These are phyloP conservation scores for Dione juno DNA, from an alignment of 2,888 invertebrate genomes.

Conservation along the genomic window DNA sequence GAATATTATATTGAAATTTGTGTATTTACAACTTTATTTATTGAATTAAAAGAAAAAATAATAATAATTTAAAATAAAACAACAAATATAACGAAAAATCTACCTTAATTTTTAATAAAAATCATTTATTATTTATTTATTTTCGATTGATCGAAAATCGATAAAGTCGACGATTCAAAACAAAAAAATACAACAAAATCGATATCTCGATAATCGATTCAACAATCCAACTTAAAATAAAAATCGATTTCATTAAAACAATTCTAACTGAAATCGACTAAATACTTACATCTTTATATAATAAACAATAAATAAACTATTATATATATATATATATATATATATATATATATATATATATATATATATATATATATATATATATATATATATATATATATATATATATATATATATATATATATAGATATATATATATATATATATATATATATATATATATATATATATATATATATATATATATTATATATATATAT, in stretches of 20 bases:
- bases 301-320: not conserved
- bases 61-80: not conserved
- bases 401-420: no score
- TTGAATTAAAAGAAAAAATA: no score
- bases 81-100: not conserved
- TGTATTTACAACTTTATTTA: no score
- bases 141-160: not conserved
- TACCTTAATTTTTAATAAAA: not conserved
- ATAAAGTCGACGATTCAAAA: not conserved
- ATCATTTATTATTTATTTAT: not conserved
- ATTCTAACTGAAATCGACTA: not conserved
- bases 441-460: no score
- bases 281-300: not conserved
- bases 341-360: no score
- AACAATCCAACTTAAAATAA: not conserved
- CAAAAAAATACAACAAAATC: not conserved
- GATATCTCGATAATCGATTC: not conserved
- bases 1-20: no score
- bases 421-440: no score
- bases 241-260: not conserved
- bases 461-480: no score
- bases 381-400: no score
- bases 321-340: no score
- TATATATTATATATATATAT: no score
- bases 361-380: no score